A percentile compares a stretch with the other conserved stretches of the same genome.
Conservation (phyloP, 2,888 invertebrate species). For the Drosophila aldrichi region DNA sequence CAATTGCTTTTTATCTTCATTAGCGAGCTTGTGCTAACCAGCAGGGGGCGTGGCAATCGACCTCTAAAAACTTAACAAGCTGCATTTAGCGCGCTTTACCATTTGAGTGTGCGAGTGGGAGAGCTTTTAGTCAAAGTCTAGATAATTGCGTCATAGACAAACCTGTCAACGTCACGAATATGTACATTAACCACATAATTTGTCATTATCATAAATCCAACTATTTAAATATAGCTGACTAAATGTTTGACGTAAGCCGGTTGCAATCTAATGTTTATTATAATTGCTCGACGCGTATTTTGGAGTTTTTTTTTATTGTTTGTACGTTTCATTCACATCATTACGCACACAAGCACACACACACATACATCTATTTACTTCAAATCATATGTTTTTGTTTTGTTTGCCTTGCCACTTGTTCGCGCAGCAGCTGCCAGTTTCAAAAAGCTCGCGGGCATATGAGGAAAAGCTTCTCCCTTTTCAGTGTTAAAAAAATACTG, state of each 20-base stretch:
- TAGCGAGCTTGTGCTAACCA: slow-evolving; percentile 53
- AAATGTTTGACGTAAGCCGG: slow-evolving; percentile 8
- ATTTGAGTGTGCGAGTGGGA: not conserved
- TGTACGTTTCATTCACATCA: slow-evolving; percentile 22
- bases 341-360: slow-evolving; percentile 3
- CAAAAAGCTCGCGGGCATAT: slow-evolving; percentile 21
- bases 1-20: slow-evolving; percentile 61
- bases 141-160: slow-evolving; percentile 22
- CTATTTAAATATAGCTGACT: slow-evolving; percentile 9
- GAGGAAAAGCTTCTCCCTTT: slow-evolving; percentile 8
- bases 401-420: slow-evolving; percentile 70
- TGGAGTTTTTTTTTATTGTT: slow-evolving; percentile 4
- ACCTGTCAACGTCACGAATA: slow-evolving; percentile 22
- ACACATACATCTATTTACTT: slow-evolving; percentile 14
- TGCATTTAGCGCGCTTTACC: slow-evolving; percentile 22
- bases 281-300: slow-evolving; percentile 11
- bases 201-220: slow-evolving; percentile 12
- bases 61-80: slow-evolving; percentile 20
- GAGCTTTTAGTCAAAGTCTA: slow-evolving; percentile 22
- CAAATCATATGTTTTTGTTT: slow-evolving; percentile 67
- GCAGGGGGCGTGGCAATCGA: slow-evolving; percentile 5
- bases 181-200: not conserved
- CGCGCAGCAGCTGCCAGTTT: slow-evolving; percentile 49
- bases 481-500: slow-evolving; percentile 44
- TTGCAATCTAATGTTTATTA: slow-evolving; percentile 13